A percentile compares a stretch with the other conserved stretches of the same genome.
phyloP scores from a whole-genome alignment of 2,113 vertebrate genomes.

The Cynoglossus semilaevis region DNA sequence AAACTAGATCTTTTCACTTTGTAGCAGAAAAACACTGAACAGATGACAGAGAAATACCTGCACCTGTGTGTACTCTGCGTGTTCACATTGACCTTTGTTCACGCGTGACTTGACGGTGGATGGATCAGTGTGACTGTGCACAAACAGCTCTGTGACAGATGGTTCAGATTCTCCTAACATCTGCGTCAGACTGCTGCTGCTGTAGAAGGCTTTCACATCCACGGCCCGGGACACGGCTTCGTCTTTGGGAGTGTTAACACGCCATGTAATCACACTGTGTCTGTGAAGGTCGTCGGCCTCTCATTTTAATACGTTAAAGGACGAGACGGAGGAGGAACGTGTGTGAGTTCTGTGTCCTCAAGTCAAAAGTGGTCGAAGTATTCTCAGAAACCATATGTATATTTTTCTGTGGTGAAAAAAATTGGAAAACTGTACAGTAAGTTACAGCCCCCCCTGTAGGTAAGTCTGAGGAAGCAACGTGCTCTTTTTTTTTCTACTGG shows the following conservation, averaged over 20 bases:
- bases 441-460: constrained; percentile 1
- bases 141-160: constrained; percentile 53
- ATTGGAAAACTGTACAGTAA: no score
- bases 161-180: constrained; percentile 64
- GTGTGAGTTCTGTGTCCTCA: constrained; percentile 56
- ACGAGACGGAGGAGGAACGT: constrained; percentile 16
- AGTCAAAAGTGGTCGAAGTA: no score
- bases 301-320: constrained; percentile 30
- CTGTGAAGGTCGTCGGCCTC: constrained; percentile 57
- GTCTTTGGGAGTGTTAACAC: constrained; percentile 60
- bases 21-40: constrained; percentile 2
- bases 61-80: neutral
- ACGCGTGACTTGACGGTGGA: constrained; percentile 24
- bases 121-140: constrained; percentile 33
- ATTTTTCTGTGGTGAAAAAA: no score
- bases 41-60: constrained; percentile 11
- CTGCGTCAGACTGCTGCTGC: constrained; percentile 55
- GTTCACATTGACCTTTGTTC: constrained; percentile 29
- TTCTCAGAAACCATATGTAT: no score
- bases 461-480: no score
- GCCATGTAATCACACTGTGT: constrained; percentile 44
- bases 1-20: constrained; percentile 32
- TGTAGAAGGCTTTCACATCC: constrained; percentile 59
- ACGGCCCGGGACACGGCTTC: constrained; percentile 38
- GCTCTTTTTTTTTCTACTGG: no score